Conservation (phyloP, 2,113 vertebrate genomes). For the Sylvia atricapilla region DNA sequence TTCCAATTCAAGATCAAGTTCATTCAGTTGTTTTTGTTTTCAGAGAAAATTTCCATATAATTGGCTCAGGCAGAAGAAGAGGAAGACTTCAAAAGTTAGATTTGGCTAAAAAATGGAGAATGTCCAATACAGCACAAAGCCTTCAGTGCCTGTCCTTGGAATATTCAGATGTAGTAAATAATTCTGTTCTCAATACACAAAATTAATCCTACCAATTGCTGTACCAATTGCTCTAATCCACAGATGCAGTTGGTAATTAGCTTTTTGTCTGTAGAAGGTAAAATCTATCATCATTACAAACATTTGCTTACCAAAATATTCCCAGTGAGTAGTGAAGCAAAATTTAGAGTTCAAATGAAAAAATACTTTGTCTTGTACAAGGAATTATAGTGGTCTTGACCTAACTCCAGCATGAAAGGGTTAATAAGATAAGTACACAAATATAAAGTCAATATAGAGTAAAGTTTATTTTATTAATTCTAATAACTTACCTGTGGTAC, state of each 20-base stretch:
- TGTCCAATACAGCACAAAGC: background rate
- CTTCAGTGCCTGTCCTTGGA: background rate
- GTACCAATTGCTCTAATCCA: background rate
- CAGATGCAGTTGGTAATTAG: background rate
- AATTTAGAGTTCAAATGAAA: background rate
- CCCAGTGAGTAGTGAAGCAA: background rate
- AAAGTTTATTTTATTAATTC: background rate
- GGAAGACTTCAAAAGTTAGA: background rate
- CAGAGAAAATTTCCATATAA: background rate
- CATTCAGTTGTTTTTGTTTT: background rate
- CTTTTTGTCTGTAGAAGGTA: background rate
- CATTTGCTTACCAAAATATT: background rate
- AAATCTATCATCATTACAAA: background rate
- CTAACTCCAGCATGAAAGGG: background rate
- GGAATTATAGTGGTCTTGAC: background rate
- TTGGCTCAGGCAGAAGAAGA: background rate
- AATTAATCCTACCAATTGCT: background rate
- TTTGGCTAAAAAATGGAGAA: background rate
- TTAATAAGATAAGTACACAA: background rate
- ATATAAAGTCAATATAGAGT: background rate
- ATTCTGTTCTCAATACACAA: background rate
- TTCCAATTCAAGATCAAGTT: background rate
- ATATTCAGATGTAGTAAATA: background rate
- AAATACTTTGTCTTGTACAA: background rate
- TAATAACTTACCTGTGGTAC: conserved; percentile 75